Conservation (phyloP, 2,113 vertebrate species). For the Perca flavescens region DNA sequence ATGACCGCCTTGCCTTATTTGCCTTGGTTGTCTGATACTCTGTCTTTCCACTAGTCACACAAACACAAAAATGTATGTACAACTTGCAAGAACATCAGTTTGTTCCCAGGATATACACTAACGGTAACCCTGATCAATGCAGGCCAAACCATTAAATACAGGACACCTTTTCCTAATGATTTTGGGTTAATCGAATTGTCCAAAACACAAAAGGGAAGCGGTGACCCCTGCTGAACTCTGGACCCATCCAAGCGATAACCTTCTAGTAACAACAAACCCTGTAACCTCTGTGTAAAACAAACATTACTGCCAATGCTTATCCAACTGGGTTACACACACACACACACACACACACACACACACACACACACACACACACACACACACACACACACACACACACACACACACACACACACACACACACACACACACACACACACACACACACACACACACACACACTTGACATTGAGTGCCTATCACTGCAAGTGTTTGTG, state of each 20-base stretch:
- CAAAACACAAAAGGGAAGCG: slow-evolving; percentile 16
- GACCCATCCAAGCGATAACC: slow-evolving; percentile 61
- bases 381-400: no score
- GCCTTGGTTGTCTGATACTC: slow-evolving; percentile 99
- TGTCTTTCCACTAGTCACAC: slow-evolving; percentile 90
- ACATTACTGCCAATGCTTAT: slow-evolving; percentile 63
- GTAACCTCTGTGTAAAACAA: slow-evolving; percentile 69
- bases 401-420: no score
- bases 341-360: no score
- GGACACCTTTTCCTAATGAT: background rate
- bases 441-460: no score
- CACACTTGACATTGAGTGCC: slow-evolving; percentile 26
- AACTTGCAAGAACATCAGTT: background rate
- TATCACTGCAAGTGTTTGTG: slow-evolving; percentile 43
- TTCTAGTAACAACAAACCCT: slow-evolving; percentile 69
- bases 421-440: no score
- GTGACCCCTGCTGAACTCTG: slow-evolving; percentile 68
- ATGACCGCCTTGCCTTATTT: slow-evolving; percentile 93
- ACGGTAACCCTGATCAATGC: background rate
- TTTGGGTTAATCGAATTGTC: slow-evolving; percentile 4
- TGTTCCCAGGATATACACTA: background rate
- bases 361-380: no score
- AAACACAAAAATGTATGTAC: slow-evolving; percentile 8
- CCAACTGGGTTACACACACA: slow-evolving; percentile 66
- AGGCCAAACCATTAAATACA: background rate